These are phyloP conservation scores for Amphipoea lucens DNA, from an alignment of 2,888 invertebrate species.

Conservation along the genomic window DNA sequence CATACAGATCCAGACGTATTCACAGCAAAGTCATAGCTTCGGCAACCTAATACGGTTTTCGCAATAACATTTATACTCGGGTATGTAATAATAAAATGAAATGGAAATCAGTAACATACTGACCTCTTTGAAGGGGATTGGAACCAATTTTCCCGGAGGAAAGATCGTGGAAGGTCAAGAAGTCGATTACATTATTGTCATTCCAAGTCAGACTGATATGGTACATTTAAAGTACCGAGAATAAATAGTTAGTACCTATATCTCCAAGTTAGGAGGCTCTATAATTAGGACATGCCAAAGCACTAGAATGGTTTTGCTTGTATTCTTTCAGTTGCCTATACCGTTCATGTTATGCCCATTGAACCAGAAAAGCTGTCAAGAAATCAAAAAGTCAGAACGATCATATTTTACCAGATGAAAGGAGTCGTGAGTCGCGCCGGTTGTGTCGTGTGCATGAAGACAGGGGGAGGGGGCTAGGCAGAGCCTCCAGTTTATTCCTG, in stretches of 20 bases:
- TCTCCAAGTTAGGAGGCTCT: conserved; percentile 2
- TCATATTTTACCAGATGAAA: conserved; percentile 48
- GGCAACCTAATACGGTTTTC: conserved; percentile 71
- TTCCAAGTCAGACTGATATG: conserved; percentile 49
- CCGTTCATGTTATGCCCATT: conserved; percentile 36
- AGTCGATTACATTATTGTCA: conserved; percentile 72
- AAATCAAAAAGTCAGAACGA: conserved; percentile 45
- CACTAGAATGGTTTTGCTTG: conserved; percentile 27
- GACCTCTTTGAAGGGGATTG: conserved; percentile 76
- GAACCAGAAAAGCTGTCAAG: conserved; percentile 35
- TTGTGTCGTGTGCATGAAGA: conserved; percentile 41
- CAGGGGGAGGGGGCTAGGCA: conserved; percentile 44
- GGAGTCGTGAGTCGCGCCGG: conserved; percentile 30
- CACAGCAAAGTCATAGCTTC: conserved; percentile 61
- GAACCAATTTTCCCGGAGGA: conserved; percentile 75
- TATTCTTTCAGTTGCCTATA: conserved; percentile 25
- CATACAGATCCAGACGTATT: conserved; percentile 61
- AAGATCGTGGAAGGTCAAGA: conserved; percentile 71
- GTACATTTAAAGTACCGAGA: conserved; percentile 30
- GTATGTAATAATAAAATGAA: conserved; percentile 76
- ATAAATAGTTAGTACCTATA: conserved; percentile 38
- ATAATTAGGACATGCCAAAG: conserved; percentile 28
- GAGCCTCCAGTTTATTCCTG: conserved; percentile 64
- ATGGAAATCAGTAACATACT: conserved; percentile 81
- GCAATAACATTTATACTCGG: conserved; percentile 73